Conservation (phyloP, 2,113 vertebrate genomes). For the Stercorarius parasiticus region DNA sequence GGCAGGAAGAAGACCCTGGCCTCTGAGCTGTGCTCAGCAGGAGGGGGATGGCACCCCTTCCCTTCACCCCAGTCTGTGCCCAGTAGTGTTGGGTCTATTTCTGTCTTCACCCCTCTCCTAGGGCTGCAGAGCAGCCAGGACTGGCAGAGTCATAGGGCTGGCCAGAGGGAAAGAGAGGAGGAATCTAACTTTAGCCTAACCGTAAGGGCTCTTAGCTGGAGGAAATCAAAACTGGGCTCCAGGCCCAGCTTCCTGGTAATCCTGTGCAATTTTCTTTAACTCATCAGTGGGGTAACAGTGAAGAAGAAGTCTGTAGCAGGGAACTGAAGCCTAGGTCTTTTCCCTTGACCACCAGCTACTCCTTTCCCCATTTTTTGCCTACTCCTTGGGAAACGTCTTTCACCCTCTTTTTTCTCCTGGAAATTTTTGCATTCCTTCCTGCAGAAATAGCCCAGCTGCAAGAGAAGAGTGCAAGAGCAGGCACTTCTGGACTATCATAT, state of each 20-base stretch:
- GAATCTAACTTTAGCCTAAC: constrained; percentile 12
- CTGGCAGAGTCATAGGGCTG: not conserved
- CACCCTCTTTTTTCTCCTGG: not conserved
- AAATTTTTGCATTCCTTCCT: not conserved
- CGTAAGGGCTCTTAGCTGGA: not conserved
- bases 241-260: not conserved
- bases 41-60: not conserved
- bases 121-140: not conserved
- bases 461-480: not conserved
- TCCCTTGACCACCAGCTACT: not conserved
- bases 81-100: not conserved
- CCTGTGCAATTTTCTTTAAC: not conserved
- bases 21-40: not conserved
- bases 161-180: not conserved
- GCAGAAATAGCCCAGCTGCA: not conserved
- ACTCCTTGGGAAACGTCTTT: not conserved
- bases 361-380: not conserved
- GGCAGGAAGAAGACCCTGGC: not conserved
- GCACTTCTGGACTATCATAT: not conserved
- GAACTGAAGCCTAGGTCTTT: not conserved
- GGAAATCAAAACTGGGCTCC: not conserved
- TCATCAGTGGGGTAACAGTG: not conserved
- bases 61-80: not conserved
- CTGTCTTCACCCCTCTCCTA: not conserved
- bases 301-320: not conserved